A percentile compares a stretch with the other conserved stretches of the same genome.
phyloP scores from a whole-genome alignment of 1,140 invertebrate genomes.

The Caenorhabditis briggsae region DNA sequence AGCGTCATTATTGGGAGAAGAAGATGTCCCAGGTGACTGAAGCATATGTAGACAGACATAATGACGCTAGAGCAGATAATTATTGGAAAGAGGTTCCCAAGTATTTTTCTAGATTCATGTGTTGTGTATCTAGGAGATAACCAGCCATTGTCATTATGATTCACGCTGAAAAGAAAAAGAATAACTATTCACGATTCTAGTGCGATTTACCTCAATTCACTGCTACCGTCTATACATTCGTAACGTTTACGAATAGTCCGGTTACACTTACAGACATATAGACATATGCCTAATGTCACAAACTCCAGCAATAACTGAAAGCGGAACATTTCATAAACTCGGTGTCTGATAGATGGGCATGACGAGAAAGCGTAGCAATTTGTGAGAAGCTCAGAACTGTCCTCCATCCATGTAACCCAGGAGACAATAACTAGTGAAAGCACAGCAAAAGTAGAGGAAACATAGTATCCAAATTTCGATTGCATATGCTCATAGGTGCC shows the following conservation, averaged over 20 bases:
- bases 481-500: not conserved
- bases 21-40: not conserved
- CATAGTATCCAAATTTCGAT: not conserved
- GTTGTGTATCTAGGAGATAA: not conserved
- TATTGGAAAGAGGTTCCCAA: not conserved
- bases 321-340: slow-evolving; percentile 1
- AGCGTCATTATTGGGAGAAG: not conserved
- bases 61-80: not conserved
- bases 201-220: not conserved
- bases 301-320: not conserved
- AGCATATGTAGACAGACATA: not conserved
- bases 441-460: not conserved
- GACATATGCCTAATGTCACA: not conserved
- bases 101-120: not conserved
- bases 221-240: too few species aligned
- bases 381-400: not conserved
- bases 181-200: not conserved
- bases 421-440: not conserved
- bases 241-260: too few species aligned
- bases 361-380: slow-evolving; percentile 34
- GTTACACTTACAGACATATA: not conserved
- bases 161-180: not conserved
- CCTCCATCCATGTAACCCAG: not conserved
- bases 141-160: not conserved
- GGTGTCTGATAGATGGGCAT: not conserved